These are phyloP conservation scores for Stigmatopora argus DNA, from an alignment of 2,113 vertebrate genomes.

Conservation along the genomic window DNA sequence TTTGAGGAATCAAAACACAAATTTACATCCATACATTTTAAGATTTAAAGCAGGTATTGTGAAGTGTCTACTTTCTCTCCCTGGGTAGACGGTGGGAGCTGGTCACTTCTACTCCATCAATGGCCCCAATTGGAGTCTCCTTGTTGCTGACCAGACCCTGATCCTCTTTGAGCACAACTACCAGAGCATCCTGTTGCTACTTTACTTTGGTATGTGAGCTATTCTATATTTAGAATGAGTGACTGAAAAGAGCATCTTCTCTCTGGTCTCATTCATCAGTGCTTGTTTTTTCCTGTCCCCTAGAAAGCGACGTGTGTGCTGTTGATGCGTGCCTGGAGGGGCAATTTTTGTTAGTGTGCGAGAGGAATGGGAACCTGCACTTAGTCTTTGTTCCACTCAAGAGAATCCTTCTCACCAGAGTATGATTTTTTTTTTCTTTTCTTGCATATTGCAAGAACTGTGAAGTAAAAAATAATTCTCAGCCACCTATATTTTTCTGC, in stretches of 20 bases:
- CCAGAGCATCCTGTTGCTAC: slow-evolving; percentile 77
- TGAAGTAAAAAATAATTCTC: too few species aligned
- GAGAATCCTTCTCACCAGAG: slow-evolving; percentile 82
- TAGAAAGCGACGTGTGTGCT: slow-evolving; percentile 85
- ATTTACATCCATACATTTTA: too few species aligned
- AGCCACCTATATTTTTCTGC: too few species aligned
- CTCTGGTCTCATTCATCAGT: too few species aligned
- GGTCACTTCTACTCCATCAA: slow-evolving; percentile 72
- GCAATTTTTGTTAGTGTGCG: slow-evolving; percentile 85
- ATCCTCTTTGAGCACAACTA: slow-evolving; percentile 80
- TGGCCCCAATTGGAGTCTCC: slow-evolving; percentile 73
- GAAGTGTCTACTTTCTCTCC: neutral
- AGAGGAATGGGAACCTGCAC: slow-evolving; percentile 88
- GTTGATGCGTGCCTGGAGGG: slow-evolving; percentile 81
- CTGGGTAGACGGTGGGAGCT: slow-evolving; percentile 67
- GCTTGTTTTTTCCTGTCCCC: slow-evolving; percentile 16
- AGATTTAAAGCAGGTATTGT: neutral
- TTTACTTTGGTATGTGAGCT: slow-evolving; percentile 79
- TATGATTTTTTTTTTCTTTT: slow-evolving; percentile 45
- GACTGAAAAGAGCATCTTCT: too few species aligned
- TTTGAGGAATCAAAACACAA: too few species aligned
- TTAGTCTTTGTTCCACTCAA: slow-evolving; percentile 85
- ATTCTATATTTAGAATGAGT: too few species aligned
- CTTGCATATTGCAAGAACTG: neutral
- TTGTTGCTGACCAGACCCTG: slow-evolving; percentile 81